Conservation (phyloP, 2,888 invertebrate genomes). For the Drosophila affinis region DNA sequence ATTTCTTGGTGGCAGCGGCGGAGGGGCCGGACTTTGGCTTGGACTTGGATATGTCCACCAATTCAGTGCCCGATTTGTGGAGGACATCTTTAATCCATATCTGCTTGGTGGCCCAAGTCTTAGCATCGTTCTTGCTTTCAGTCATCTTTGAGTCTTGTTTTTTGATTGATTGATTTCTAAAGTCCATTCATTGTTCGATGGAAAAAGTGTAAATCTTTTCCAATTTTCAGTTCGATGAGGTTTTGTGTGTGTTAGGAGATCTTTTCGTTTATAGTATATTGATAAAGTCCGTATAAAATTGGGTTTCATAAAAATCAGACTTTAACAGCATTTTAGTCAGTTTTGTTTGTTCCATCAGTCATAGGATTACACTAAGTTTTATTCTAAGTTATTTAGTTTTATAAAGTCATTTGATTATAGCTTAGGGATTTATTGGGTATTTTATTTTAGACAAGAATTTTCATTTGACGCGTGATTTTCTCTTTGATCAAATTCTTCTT, state of each 20-base stretch:
- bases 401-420: background rate
- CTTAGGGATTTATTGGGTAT: background rate
- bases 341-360: conserved; percentile 52
- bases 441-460: conserved; percentile 67
- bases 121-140: conserved; percentile 76
- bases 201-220: conserved; percentile 15
- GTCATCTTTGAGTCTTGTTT: conserved; percentile 55
- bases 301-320: conserved; percentile 53
- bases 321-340: conserved; percentile 30
- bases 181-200: background rate
- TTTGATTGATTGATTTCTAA: conserved; percentile 16
- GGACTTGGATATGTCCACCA: conserved; percentile 80
- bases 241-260: conserved; percentile 39
- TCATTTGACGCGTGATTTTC: conserved; percentile 70
- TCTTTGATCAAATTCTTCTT: conserved; percentile 76
- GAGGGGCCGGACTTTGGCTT: conserved; percentile 65
- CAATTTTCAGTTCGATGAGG: background rate
- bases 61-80: conserved; percentile 83
- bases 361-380: conserved; percentile 25
- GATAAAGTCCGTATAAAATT: conserved; percentile 12
- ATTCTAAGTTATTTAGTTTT: conserved; percentile 8
- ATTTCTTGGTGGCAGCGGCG: conserved; percentile 43
- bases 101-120: conserved; percentile 82
- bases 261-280: conserved; percentile 24
- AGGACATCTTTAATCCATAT: conserved; percentile 85